Evolutionary conservation across 1,140 invertebrate species (phyloP), one percentile per base, ranked within the genome.

Genomic region (Matsumurasca onukii): DNA sequence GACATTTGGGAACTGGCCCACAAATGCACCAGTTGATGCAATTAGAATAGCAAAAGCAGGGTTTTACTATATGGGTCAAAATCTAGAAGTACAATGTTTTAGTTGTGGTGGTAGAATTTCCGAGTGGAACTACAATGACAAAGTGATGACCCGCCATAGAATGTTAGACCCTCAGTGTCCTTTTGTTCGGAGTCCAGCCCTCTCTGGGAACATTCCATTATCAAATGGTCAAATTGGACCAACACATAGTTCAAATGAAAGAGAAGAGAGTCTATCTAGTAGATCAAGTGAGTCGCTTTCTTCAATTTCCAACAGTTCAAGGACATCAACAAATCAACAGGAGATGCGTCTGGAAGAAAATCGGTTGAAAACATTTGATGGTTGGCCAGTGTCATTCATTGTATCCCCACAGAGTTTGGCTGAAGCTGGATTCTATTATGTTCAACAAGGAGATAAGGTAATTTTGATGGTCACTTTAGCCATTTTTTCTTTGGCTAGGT

Each of bases 401-500:
- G 84, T 89, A 13, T 83, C 84, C 0, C 87, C 91, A 0, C 81
- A 88, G 76, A 83, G 86, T 17, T 79, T 97, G 68, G 93, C 92
- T 0, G 84, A 83, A 77, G 90, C 93, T 71, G 94, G 94, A 3
- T 96, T 95, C 79, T 93, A 89, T 76, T 94, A 90, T 76, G 79
- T 89, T 12, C 79, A 83, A 45, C 70, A 78, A 52, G 77, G 75
- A 15, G 88, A 90, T 75, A 77, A 79, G 77, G 83, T 84, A 77
- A 49, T n/a, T n/a, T n/a, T n/a, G 62, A 22, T 3, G 20, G 15
- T 51, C n/a, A n/a, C n/a, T n/a, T n/a, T n/a, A n/a, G n/a, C n/a
- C n/a, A n/a, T n/a, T n/a, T n/a, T n/a, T n/a, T n/a, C n/a, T n/a
- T n/a, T n/a, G n/a, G n/a, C n/a, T n/a, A n/a, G n/a, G n/a, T n/a